Evolutionary conservation across 2,888 invertebrate species (phyloP).

Genomic region (Oscheius sp.): DNA sequence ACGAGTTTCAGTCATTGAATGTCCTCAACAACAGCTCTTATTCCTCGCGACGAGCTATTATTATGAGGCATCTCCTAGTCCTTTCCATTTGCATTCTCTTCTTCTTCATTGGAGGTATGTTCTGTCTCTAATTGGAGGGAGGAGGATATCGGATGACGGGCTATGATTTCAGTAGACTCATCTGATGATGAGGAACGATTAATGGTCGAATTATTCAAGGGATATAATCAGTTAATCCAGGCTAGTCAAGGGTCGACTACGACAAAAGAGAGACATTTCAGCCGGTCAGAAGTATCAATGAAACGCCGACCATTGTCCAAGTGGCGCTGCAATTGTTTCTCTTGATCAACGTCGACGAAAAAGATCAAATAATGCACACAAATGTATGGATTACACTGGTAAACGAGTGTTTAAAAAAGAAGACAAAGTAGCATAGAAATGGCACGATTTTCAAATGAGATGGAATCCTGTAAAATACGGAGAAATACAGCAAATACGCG

Average conservation of each 20-base stretch:
- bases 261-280: conserved; percentile 43
- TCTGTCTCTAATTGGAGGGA: not conserved
- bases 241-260: conserved; percentile 44
- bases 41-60: not conserved
- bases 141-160: not conserved
- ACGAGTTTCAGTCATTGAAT: not conserved
- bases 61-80: conserved; percentile 10
- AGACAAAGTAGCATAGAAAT: conserved; percentile 49
- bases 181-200: conserved; percentile 75
- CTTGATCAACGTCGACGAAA: conserved; percentile 75
- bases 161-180: conserved; percentile 22
- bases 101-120: not conserved
- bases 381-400: conserved; percentile 73
- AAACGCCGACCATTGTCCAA: conserved; percentile 68
- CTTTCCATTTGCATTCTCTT: conserved; percentile 9
- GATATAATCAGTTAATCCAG: conserved; percentile 76
- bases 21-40: not conserved
- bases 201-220: conserved; percentile 75
- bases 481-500: conserved; percentile 74
- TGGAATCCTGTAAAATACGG: conserved; percentile 76
- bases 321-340: conserved; percentile 74
- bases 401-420: conserved; percentile 5
- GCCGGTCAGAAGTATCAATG: conserved; percentile 74
- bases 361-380: conserved; percentile 74
- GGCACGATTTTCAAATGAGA: conserved; percentile 74